Conservation (phyloP, 2,888 invertebrate species). For the Hirtodrosophila cameraria region DNA sequence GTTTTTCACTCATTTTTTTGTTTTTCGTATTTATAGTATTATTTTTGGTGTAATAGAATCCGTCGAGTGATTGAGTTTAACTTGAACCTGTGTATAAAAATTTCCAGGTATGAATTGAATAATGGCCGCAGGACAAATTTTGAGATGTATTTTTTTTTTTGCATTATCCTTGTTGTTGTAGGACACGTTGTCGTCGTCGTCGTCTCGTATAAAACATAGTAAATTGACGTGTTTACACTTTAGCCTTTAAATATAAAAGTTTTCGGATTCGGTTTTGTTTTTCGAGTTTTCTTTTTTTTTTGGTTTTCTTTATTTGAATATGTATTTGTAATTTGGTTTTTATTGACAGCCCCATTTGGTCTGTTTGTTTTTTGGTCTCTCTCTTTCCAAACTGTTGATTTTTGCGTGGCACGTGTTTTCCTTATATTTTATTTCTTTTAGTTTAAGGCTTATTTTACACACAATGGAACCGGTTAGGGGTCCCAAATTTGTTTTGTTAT, state of each 20-base stretch:
- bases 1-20: slow-evolving; percentile 22
- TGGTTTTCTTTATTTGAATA: slow-evolving; percentile 52
- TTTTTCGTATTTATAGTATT: not conserved
- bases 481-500: slow-evolving; percentile 42
- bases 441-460: slow-evolving; percentile 47
- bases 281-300: too few species aligned
- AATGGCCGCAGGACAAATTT: slow-evolving; percentile 44
- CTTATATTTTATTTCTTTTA: slow-evolving; percentile 15
- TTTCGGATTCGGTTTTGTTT: too few species aligned
- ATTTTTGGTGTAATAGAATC: slow-evolving; percentile 30
- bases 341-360: slow-evolving; percentile 53
- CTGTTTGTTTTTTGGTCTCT: slow-evolving; percentile 2
- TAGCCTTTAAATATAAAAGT: slow-evolving; percentile 42
- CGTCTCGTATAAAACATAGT: slow-evolving; percentile 33
- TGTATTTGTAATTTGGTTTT: slow-evolving; percentile 68
- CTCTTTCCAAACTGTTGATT: slow-evolving; percentile 59
- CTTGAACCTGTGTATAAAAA: slow-evolving; percentile 23
- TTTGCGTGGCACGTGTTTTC: slow-evolving; percentile 54
- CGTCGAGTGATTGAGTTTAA: slow-evolving; percentile 6
- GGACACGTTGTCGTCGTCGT: slow-evolving; percentile 3
- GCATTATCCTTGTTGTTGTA: slow-evolving; percentile 7
- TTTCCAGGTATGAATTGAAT: slow-evolving; percentile 5
- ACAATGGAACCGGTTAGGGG: slow-evolving; percentile 8
- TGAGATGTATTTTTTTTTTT: slow-evolving; percentile 3
- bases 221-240: slow-evolving; percentile 70